Conservation (phyloP, 2,888 invertebrate genomes). For the Malacosoma neustria region DNA sequence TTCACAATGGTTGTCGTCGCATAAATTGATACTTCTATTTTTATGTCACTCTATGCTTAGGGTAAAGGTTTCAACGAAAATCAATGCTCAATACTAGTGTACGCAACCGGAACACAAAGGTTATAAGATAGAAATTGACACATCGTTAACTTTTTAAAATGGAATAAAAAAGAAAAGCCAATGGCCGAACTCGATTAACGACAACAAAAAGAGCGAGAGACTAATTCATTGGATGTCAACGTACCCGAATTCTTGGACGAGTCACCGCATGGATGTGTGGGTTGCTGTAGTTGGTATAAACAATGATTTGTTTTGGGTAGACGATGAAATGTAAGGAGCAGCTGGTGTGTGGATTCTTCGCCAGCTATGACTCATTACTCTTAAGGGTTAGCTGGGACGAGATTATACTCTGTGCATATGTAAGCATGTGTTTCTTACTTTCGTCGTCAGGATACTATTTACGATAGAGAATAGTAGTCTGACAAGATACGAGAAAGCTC, state of each 20-base stretch:
- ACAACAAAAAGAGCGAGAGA: slow-evolving; percentile 42
- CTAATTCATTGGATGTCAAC: slow-evolving; percentile 37
- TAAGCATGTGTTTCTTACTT: no score
- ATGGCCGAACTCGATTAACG: slow-evolving; percentile 27
- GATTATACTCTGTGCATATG: no score
- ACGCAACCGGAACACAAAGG: no score
- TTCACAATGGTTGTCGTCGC: no score
- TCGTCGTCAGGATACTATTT: no score
- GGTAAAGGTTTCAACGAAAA: no score
- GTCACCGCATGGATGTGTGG: slow-evolving; percentile 14
- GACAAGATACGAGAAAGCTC: no score
- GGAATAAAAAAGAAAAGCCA: slow-evolving; percentile 20
- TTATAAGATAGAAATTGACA: slow-evolving; percentile 5
- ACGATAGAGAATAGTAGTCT: no score
- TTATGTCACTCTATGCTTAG: no score
- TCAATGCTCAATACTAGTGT: no score
- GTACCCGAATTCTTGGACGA: slow-evolving; percentile 31
- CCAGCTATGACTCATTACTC: neutral
- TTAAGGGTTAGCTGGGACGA: neutral
- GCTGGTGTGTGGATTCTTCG: neutral
- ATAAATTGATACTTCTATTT: no score
- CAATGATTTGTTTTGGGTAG: neutral
- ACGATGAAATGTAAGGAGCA: neutral
- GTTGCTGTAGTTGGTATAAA: neutral
- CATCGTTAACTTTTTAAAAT: slow-evolving; percentile 5